phyloP scores from a whole-genome alignment of 2,113 vertebrate species.

The Melanotaenia duboulayi region DNA sequence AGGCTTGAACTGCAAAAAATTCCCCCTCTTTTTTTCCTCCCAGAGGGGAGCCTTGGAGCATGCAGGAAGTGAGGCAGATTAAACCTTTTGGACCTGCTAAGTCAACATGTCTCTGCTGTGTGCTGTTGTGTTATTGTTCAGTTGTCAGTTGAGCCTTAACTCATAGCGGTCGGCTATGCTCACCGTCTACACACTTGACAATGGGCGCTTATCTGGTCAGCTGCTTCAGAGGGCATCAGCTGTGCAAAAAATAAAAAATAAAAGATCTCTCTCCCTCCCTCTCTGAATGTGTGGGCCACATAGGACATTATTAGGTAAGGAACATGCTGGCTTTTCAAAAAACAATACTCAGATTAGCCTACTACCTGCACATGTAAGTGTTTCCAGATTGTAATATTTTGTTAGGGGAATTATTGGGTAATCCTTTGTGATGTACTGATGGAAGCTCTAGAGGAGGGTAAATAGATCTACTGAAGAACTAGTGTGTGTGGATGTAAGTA shows the following conservation, averaged over 20 bases:
- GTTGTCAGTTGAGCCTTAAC: slow-evolving; percentile 74
- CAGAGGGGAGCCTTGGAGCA: slow-evolving; percentile 64
- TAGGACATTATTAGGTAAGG: slow-evolving; percentile 61
- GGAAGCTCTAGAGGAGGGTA: slow-evolving; percentile 38
- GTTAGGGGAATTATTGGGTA: slow-evolving; percentile 60
- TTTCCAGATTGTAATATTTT: slow-evolving; percentile 47
- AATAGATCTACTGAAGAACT: not conserved
- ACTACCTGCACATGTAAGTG: slow-evolving; percentile 51
- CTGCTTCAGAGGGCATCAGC: slow-evolving; percentile 52
- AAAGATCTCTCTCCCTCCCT: slow-evolving; percentile 14
- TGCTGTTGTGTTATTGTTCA: slow-evolving; percentile 74
- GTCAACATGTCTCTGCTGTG: slow-evolving; percentile 75
- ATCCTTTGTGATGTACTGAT: slow-evolving; percentile 47
- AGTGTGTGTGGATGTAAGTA: not conserved
- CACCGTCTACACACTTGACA: slow-evolving; percentile 57
- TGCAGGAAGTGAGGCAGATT: slow-evolving; percentile 78
- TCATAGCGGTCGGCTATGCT: slow-evolving; percentile 47
- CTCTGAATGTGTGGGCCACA: slow-evolving; percentile 40
- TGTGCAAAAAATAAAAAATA: no score
- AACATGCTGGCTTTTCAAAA: slow-evolving; percentile 62
- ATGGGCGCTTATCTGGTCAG: slow-evolving; percentile 67
- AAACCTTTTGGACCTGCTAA: slow-evolving; percentile 73
- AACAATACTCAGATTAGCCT: slow-evolving; percentile 61
- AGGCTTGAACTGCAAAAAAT: slow-evolving; percentile 32
- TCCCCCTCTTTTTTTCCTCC: slow-evolving; percentile 49